Percentiles rank a stretch among this genome's conserved stretches.
Conservation (phyloP, 2,113 vertebrate species). For the Peromyscus californicus region DNA sequence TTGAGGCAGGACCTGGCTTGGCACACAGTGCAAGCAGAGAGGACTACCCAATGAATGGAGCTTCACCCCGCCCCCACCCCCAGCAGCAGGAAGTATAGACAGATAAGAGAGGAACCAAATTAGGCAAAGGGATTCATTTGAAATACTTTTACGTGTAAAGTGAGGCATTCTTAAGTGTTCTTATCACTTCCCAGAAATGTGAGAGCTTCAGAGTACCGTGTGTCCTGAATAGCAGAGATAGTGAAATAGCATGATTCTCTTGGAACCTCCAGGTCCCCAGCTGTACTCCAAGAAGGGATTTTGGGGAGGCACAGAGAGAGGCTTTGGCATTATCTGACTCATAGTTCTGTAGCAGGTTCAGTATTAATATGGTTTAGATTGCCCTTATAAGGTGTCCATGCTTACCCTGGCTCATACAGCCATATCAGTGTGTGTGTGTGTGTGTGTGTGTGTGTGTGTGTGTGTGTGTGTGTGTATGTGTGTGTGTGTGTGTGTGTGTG, state of each 20-base stretch:
- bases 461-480: not conserved
- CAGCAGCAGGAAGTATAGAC: not conserved
- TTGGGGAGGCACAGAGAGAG: not conserved
- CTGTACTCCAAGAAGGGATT: not conserved
- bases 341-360: not conserved
- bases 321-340: not conserved
- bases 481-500: not conserved
- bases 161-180: not conserved
- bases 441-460: not conserved
- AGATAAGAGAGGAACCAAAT: constrained; percentile 29
- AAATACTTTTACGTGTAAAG: not conserved
- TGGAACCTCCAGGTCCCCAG: not conserved
- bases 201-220: not conserved
- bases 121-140: not conserved
- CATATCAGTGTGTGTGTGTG: not conserved
- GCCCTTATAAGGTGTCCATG: not conserved
- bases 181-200: not conserved
- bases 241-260: not conserved
- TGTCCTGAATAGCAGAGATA: not conserved
- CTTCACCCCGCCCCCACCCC: not conserved
- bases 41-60: not conserved
- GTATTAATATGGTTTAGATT: not conserved
- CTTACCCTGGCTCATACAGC: not conserved
- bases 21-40: not conserved
- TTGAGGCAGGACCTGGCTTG: not conserved